These are phyloP conservation scores for Notarius lentiginosus DNA, from an alignment of 2,113 vertebrate genomes.

Conservation along the genomic window DNA sequence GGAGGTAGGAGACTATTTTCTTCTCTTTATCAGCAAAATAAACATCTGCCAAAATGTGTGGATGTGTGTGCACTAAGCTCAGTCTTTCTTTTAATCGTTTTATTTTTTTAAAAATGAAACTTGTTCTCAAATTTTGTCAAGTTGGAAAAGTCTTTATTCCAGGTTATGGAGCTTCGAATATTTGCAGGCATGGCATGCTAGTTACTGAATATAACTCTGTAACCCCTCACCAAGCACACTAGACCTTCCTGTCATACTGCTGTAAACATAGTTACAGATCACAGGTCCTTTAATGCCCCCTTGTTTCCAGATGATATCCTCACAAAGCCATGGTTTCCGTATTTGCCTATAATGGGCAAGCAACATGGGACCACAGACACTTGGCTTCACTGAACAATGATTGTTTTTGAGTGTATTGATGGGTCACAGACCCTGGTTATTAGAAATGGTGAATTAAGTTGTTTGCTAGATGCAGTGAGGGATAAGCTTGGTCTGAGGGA, in stretches of 20 bases:
- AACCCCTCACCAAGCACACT: neutral
- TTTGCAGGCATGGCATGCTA: neutral
- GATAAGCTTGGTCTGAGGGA: neutral
- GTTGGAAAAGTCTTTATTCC: neutral
- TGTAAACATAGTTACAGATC: neutral
- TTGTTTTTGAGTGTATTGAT: slow-evolving; percentile 10
- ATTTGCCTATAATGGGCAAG: neutral
- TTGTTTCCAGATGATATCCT: slow-evolving; percentile 25
- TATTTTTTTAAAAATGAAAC: neutral
- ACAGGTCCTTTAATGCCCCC: neutral
- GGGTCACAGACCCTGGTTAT: neutral
- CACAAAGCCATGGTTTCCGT: slow-evolving; percentile 31
- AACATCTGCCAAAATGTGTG: too few relatives aligned
- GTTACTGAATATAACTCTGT: neutral
- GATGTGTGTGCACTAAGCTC: neutral
- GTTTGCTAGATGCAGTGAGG: slow-evolving; percentile 14
- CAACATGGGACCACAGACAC: neutral
- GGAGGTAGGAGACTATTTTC: too few relatives aligned
- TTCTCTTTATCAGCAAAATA: neutral
- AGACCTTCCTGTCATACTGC: neutral
- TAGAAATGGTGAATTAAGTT: slow-evolving; percentile 8
- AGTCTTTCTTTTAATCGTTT: neutral
- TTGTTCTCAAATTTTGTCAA: neutral
- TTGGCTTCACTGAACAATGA: slow-evolving; percentile 22
- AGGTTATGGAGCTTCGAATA: neutral